phyloP scores from a whole-genome alignment of 2,888 invertebrate genomes.

The Lepidocyrtinus sp. region DNA sequence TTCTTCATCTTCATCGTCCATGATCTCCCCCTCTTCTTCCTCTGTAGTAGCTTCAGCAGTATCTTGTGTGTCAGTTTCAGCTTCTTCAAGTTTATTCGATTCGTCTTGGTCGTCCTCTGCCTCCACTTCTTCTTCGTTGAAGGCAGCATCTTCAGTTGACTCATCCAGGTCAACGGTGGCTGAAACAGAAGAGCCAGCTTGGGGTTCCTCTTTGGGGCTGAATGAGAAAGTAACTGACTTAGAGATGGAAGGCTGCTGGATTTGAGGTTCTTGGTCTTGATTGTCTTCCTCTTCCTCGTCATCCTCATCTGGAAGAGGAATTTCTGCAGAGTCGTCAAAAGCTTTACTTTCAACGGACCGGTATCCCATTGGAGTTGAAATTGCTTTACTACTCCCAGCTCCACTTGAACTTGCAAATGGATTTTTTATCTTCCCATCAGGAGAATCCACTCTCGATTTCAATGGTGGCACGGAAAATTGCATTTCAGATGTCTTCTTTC shows the following conservation, averaged over 20 bases:
- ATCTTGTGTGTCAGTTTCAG: slow-evolving; percentile 32
- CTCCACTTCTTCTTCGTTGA: neutral
- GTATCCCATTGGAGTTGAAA: no score
- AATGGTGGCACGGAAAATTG: no score
- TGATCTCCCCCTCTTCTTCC: slow-evolving; percentile 30
- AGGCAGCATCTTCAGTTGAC: slow-evolving; percentile 34
- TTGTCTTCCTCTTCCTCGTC: slow-evolving; percentile 5
- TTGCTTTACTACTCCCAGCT: no score
- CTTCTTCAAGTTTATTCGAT: slow-evolving; percentile 15
- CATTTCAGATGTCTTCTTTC: slow-evolving; percentile 10
- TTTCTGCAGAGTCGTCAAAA: neutral
- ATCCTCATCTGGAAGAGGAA: neutral
- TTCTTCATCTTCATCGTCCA: slow-evolving; percentile 9
- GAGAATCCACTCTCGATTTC: neutral
- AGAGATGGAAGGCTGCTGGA: no score
- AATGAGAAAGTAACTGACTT: no score
- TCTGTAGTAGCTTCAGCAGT: slow-evolving; percentile 51
- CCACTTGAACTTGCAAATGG: no score
- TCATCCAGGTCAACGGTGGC: slow-evolving; percentile 34
- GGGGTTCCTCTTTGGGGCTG: slow-evolving; percentile 7
- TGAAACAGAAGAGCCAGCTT: no score
- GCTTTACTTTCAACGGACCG: no score
- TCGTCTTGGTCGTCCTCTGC: neutral
- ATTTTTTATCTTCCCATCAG: neutral
- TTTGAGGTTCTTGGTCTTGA: slow-evolving; percentile 9